phyloP scores from a whole-genome alignment of 53 echinoderm and acorn worm genomes.

The Holothuria leucospilota region DNA sequence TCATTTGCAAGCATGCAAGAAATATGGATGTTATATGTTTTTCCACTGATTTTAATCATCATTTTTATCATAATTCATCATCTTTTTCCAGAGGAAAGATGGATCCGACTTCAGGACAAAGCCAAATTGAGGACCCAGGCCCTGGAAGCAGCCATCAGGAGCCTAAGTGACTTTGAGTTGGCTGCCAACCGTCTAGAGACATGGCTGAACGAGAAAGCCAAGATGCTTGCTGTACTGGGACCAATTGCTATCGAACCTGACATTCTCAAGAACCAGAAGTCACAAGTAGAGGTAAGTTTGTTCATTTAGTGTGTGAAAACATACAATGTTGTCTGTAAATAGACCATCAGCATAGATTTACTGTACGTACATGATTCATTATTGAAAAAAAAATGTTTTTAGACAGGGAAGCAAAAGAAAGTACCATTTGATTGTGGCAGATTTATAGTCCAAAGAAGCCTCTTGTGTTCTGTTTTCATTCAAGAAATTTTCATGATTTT shows the following conservation, averaged over 20 bases:
- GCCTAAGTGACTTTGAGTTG: slow-evolving; percentile 91
- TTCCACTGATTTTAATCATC: slow-evolving; percentile 43
- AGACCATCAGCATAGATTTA: too few species aligned
- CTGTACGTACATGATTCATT: too few species aligned
- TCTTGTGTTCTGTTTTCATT: too few species aligned
- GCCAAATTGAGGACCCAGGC: slow-evolving; percentile 92
- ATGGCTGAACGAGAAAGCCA: slow-evolving; percentile 98
- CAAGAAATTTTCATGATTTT: too few species aligned
- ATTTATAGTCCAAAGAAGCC: too few species aligned
- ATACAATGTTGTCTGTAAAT: too few species aligned
- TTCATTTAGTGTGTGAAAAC: too few species aligned
- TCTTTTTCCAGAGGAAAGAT: slow-evolving; percentile 89
- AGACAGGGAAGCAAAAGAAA: too few species aligned
- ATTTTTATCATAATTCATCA: slow-evolving; percentile 40
- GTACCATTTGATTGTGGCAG: too few species aligned
- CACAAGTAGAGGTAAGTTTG: slow-evolving; percentile 89
- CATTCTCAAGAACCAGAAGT: slow-evolving; percentile 94
- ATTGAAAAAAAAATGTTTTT: too few species aligned
- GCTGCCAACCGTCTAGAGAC: slow-evolving; percentile 92
- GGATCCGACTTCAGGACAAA: slow-evolving; percentile 95
- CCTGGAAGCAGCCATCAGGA: slow-evolving; percentile 91
- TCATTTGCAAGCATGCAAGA: slow-evolving; percentile 28
- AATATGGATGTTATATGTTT: slow-evolving; percentile 54
- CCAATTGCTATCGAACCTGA: slow-evolving; percentile 93
- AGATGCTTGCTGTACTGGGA: slow-evolving; percentile 95